Percentiles rank a stretch among this genome's conserved stretches.
phyloP scores from a whole-genome alignment of 2,888 invertebrate species.

The Invenusta paracnida region DNA sequence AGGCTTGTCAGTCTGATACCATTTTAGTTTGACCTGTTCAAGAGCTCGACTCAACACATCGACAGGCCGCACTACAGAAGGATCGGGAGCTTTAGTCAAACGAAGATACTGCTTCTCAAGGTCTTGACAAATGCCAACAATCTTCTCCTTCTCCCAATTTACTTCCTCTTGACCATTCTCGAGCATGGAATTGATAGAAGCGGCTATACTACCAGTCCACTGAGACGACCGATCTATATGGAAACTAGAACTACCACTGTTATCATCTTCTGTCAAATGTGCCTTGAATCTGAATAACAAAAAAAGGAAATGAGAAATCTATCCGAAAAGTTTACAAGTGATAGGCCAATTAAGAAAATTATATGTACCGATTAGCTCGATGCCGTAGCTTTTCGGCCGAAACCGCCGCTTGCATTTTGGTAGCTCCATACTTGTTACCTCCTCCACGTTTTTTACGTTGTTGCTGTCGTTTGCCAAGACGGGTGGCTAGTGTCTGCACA shows the following conservation, averaged over 20 bases:
- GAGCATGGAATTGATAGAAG: slow-evolving; percentile 20
- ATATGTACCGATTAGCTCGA: background rate
- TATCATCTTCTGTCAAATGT: background rate
- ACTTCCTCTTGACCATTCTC: slow-evolving; percentile 66
- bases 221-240: background rate
- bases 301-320: too few relatives aligned
- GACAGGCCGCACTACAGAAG: slow-evolving; percentile 73
- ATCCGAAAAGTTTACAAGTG: too few relatives aligned
- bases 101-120: slow-evolving; percentile 91
- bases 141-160: slow-evolving; percentile 77
- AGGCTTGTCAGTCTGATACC: slow-evolving; percentile 71
- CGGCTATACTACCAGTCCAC: slow-evolving; percentile 32
- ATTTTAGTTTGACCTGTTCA: slow-evolving; percentile 81
- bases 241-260: background rate
- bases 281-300: slow-evolving; percentile 6
- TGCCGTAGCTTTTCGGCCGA: slow-evolving; percentile 22
- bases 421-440: background rate
- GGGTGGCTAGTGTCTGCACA: slow-evolving; percentile 14
- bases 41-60: slow-evolving; percentile 78
- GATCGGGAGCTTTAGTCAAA: slow-evolving; percentile 71
- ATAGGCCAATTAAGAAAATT: too few relatives aligned
- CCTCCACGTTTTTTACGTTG: background rate
- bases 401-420: background rate
- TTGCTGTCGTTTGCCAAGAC: background rate
- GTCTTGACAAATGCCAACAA: slow-evolving; percentile 87